A percentile compares a stretch with the other conserved stretches of the same genome.
These are phyloP conservation scores for Moxostoma hubbsi DNA, from an alignment of 2,797 vertebrate genomes.

Conservation along the genomic window DNA sequence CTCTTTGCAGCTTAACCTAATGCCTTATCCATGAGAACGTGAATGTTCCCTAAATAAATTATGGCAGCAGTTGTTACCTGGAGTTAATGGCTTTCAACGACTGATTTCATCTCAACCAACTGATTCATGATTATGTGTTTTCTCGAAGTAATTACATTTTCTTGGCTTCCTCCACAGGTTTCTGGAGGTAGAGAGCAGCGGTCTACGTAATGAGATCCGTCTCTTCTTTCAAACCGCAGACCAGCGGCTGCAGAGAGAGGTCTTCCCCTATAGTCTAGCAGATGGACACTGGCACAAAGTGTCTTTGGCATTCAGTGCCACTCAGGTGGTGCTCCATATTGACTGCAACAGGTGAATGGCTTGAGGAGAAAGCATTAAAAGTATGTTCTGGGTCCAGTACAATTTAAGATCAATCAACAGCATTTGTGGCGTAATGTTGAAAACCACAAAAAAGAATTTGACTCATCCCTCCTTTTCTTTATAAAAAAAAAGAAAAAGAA, in stretches of 20 bases:
- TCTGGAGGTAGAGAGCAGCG: constrained; percentile 85
- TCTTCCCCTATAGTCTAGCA: constrained; percentile 86
- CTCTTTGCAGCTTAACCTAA: constrained; percentile 29
- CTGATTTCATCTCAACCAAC: neutral
- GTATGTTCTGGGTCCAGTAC: too few species aligned
- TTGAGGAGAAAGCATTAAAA: neutral
- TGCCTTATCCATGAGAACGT: neutral
- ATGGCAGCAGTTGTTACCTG: neutral
- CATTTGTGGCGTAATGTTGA: too few species aligned
- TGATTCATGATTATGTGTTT: constrained; percentile 5
- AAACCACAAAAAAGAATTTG: too few species aligned
- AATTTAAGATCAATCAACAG: too few species aligned
- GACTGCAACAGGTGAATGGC: constrained; percentile 86
- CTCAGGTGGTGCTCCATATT: constrained; percentile 83
- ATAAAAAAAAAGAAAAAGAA: too few species aligned
- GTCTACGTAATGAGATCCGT: constrained; percentile 85
- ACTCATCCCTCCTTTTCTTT: too few species aligned
- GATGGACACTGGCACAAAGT: constrained; percentile 87
- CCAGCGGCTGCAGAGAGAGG: constrained; percentile 81
- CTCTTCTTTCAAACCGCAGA: constrained; percentile 82
- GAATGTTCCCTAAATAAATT: neutral
- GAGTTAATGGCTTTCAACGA: constrained; percentile 8
- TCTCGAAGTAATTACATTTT: neutral
- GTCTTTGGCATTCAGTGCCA: constrained; percentile 84
- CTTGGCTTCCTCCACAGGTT: constrained; percentile 66